Evolutionary conservation across 1,140 invertebrate species (phyloP).

Genomic region (Phenacoccus solenopsis): DNA sequence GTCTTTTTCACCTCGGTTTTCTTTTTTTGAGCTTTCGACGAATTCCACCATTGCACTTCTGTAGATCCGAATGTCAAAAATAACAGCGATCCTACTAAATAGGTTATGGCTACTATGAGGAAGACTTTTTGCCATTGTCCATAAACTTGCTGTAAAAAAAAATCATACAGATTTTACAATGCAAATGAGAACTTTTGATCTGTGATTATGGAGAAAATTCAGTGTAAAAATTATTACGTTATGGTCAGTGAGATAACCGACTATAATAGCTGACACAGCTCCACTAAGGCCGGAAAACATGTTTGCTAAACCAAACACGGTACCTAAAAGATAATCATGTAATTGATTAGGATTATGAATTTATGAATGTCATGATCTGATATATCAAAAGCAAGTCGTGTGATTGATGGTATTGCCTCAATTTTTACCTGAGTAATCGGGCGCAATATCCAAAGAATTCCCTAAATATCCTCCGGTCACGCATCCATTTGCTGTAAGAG

Average conservation of each 20-base stretch:
- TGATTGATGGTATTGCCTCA: background rate
- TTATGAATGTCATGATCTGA: background rate
- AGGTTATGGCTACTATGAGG: constrained; percentile 60
- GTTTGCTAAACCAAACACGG: constrained; percentile 81
- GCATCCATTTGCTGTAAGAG: constrained; percentile 66
- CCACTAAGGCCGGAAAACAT: constrained; percentile 79
- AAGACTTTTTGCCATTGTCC: constrained; percentile 73
- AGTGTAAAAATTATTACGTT: constrained; percentile 40
- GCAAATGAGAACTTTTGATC: background rate
- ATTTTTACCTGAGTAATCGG: constrained; percentile 61
- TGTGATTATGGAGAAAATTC: no score
- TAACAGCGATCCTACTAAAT: constrained; percentile 49
- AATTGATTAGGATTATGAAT: background rate
- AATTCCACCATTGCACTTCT: constrained; percentile 56
- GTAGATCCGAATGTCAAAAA: constrained; percentile 58
- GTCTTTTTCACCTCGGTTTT: background rate
- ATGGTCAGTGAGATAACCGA: constrained; percentile 63
- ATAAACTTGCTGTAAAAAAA: constrained; percentile 47
- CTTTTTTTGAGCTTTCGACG: background rate
- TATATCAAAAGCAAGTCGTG: background rate
- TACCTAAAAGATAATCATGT: constrained; percentile 34
- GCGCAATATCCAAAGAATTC: constrained; percentile 79
- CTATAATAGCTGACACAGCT: constrained; percentile 69
- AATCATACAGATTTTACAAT: constrained; percentile 5
- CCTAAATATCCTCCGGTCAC: constrained; percentile 78